Percentiles rank a stretch among this genome's conserved stretches.
These are phyloP conservation scores for Habropoda laboriosa DNA, from an alignment of 1,140 invertebrate species.

Conservation along the genomic window DNA sequence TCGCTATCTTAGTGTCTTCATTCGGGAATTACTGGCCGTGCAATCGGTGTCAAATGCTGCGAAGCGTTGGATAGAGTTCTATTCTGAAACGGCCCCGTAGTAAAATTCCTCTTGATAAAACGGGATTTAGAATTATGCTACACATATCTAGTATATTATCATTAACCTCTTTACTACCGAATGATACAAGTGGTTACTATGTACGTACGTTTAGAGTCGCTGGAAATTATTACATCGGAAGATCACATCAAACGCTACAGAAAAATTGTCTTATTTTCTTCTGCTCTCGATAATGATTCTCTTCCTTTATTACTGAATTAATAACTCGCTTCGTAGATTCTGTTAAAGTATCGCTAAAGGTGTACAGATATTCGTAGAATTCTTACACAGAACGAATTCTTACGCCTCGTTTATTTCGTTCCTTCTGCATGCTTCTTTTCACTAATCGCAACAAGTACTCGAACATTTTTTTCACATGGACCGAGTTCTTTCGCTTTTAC, in stretches of 20 bases:
- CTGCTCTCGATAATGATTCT: neutral
- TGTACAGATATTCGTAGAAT: neutral
- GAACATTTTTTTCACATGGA: neutral
- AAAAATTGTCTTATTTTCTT: neutral
- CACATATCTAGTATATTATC: neutral
- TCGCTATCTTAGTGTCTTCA: neutral
- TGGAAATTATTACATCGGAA: neutral
- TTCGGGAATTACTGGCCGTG: neutral
- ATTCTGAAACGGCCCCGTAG: neutral
- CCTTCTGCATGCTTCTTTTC: neutral
- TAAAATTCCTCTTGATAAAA: constrained; percentile 17
- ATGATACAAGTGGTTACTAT: neutral
- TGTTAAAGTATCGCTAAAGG: too few species aligned
- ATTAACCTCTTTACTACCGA: neutral
- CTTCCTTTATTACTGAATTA: neutral
- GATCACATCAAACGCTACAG: neutral
- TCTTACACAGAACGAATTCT: too few species aligned
- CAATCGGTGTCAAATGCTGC: neutral
- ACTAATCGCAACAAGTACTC: neutral
- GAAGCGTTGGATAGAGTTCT: neutral
- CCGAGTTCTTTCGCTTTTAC: neutral
- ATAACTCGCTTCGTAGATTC: neutral
- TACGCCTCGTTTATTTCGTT: neutral
- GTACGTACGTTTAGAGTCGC: too few species aligned
- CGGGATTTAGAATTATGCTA: neutral